phyloP scores from a whole-genome alignment of 2,888 invertebrate species.

The Phyllotreta cruciferae region DNA sequence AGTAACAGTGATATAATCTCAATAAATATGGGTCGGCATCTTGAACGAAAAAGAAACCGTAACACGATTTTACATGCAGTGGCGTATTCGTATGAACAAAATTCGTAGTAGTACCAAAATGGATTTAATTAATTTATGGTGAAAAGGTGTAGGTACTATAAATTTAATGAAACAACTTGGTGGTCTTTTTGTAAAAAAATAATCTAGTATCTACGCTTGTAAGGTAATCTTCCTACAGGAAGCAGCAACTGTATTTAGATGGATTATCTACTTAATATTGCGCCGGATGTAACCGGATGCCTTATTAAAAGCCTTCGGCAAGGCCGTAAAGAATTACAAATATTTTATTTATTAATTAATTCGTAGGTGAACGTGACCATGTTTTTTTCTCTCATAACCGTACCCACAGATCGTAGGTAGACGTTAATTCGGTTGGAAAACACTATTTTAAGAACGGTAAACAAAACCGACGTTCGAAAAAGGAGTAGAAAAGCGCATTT shows the following conservation, averaged over 20 bases:
- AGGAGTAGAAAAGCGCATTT: too few relatives aligned
- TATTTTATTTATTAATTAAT: conserved; percentile 9
- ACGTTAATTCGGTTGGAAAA: not conserved
- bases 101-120: too few relatives aligned
- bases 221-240: conserved; percentile 4
- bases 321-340: conserved; percentile 2
- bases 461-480: too few relatives aligned
- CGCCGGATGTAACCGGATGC: not conserved
- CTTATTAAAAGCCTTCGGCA: conserved; percentile 2
- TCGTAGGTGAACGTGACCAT: conserved; percentile 8
- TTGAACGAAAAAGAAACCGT: too few relatives aligned
- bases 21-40: too few relatives aligned
- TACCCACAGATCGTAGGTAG: not conserved
- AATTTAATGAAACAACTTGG: too few relatives aligned
- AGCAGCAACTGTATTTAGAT: not conserved
- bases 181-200: not conserved
- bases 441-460: not conserved
- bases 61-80: too few relatives aligned
- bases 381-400: not conserved
- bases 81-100: too few relatives aligned
- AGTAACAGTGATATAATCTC: too few relatives aligned
- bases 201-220: not conserved
- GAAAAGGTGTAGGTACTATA: too few relatives aligned
- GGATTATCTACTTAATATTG: conserved; percentile 2
- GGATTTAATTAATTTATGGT: too few relatives aligned